phyloP scores from a whole-genome alignment of 1,140 invertebrate species.

The Drosophila ohnishii region DNA sequence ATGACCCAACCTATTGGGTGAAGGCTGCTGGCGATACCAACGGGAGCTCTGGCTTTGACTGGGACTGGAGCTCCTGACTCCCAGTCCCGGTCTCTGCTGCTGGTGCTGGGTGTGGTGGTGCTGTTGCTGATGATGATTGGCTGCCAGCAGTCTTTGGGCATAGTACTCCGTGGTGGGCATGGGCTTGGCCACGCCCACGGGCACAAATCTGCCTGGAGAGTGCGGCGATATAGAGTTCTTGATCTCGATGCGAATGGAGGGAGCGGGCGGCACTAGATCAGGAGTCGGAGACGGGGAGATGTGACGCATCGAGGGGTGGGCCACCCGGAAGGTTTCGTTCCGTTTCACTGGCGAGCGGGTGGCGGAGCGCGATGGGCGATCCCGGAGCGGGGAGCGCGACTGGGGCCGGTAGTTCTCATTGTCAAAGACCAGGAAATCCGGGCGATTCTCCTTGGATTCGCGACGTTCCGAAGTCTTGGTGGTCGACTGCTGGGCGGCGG shows the following conservation, averaged over 20 bases:
- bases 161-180: conserved; percentile 74
- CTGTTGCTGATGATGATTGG: conserved; percentile 10
- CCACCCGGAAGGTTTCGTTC: conserved; percentile 76
- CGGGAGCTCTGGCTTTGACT: neutral
- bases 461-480: neutral
- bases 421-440: conserved; percentile 76
- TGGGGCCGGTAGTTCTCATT: conserved; percentile 79
- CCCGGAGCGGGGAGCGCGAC: conserved; percentile 73
- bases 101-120: neutral
- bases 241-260: conserved; percentile 78
- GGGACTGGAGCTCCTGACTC: conserved; percentile 16
- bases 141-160: conserved; percentile 58
- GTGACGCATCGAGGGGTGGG: conserved; percentile 48
- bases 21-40: conserved; percentile 48
- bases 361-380: conserved; percentile 63
- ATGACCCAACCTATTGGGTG: conserved; percentile 36
- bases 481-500: conserved; percentile 29
- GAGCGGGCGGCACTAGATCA: conserved; percentile 15
- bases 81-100: neutral
- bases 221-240: conserved; percentile 80
- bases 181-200: conserved; percentile 79
- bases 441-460: conserved; percentile 72
- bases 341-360: conserved; percentile 80
- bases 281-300: conserved; percentile 46
- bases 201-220: conserved; percentile 71